phyloP scores from a whole-genome alignment of 2,113 vertebrate species.

The Steatornis caripensis region DNA sequence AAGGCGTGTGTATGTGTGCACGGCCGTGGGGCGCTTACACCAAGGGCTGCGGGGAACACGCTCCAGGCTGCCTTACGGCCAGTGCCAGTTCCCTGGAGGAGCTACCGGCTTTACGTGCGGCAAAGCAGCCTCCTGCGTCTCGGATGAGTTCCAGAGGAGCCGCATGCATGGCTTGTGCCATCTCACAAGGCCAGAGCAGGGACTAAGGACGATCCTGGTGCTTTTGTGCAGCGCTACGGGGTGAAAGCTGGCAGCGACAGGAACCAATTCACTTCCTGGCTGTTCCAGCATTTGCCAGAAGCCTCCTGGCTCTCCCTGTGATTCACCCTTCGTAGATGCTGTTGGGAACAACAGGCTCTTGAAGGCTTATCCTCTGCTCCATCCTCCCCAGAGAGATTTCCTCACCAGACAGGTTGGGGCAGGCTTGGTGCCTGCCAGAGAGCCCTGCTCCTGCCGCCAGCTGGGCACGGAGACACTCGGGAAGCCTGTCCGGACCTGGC shows the following conservation, averaged over 20 bases:
- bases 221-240: fast-evolving
- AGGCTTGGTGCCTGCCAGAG: background rate
- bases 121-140: background rate
- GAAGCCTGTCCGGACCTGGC: background rate
- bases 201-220: background rate
- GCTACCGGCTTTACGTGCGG: fast-evolving
- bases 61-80: fast-evolving
- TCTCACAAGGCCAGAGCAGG: background rate
- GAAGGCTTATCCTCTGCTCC: background rate
- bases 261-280: background rate
- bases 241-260: background rate
- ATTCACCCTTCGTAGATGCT: background rate
- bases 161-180: fast-evolving
- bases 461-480: fast-evolving
- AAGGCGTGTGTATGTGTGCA: background rate
- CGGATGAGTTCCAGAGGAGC: background rate
- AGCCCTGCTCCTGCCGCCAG: background rate
- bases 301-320: background rate
- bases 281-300: background rate
- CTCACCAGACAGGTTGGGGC: background rate
- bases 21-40: background rate
- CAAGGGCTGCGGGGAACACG: background rate
- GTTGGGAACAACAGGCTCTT: background rate
- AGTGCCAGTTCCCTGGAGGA: background rate
- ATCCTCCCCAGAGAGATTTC: background rate